Percentiles rank a stretch among this genome's conserved stretches.
Evolutionary conservation across 53 echinoderm and acorn worm genomes (phyloP).

Genomic region (Echinarachnius parma): DNA sequence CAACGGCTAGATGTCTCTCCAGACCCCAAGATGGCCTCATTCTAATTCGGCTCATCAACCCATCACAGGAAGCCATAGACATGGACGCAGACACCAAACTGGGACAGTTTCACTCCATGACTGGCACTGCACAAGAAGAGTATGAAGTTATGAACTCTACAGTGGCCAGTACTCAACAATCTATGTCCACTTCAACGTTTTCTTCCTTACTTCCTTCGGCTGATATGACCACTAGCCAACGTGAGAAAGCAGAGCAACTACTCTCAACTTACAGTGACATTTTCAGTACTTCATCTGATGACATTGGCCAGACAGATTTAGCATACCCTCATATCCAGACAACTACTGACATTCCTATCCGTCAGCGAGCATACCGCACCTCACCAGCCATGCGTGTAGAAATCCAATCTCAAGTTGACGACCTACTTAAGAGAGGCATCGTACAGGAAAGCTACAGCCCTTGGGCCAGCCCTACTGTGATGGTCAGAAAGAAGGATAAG

Average conservation of each 20-base stretch:
- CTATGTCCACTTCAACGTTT: too few relatives aligned
- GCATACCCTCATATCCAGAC: constrained; percentile 2
- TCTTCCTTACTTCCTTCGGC: too few relatives aligned
- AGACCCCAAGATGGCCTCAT: constrained; percentile 26
- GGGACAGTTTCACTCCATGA: constrained; percentile 4
- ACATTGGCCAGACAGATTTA: constrained; percentile 18
- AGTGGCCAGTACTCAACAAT: too few relatives aligned
- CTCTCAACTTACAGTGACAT: constrained; percentile 11
- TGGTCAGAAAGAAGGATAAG: constrained; percentile 52
- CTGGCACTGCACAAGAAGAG: constrained; percentile 14
- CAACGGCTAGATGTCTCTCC: constrained; percentile 21
- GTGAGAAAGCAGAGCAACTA: constrained; percentile 20
- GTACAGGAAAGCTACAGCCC: constrained; percentile 44
- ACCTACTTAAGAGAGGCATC: constrained; percentile 18
- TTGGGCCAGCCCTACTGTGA: constrained; percentile 39
- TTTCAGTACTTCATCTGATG: constrained; percentile 9
- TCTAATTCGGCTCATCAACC: constrained; percentile 19
- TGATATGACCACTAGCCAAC: not conserved
- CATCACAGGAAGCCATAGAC: constrained; percentile 3
- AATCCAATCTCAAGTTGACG: constrained; percentile 30
- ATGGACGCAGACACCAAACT: constrained; percentile 2
- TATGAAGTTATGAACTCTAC: constrained; percentile 8
- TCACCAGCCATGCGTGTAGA: constrained; percentile 38
- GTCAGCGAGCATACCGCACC: constrained; percentile 22
- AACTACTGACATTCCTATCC: constrained; percentile 2